A percentile compares a stretch with the other conserved stretches of the same genome.
Conservation (phyloP, 2,888 invertebrate genomes). For the Lepidocyrtoides sp. region DNA sequence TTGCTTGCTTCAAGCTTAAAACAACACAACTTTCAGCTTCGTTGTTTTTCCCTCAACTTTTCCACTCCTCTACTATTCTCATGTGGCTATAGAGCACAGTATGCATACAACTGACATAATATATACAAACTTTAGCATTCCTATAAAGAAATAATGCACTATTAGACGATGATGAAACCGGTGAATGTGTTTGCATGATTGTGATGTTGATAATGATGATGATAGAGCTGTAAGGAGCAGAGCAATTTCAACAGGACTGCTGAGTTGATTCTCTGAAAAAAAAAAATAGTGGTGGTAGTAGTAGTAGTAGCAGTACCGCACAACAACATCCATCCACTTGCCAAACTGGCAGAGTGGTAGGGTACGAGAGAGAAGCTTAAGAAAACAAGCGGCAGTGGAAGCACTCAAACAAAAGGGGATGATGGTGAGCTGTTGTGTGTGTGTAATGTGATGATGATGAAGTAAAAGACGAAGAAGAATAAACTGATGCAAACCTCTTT, state of each 20-base stretch:
- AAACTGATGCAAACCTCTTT: slow-evolving; percentile 49
- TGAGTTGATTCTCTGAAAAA: slow-evolving; percentile 20
- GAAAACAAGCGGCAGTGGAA: slow-evolving; percentile 60
- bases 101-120: too few relatives aligned
- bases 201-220: slow-evolving; percentile 54
- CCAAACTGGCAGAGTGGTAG: too few relatives aligned
- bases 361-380: slow-evolving; percentile 58
- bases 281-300: neutral
- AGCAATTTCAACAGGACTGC: slow-evolving; percentile 47
- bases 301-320: neutral
- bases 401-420: slow-evolving; percentile 65
- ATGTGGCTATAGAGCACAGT: neutral
- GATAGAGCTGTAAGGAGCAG: slow-evolving; percentile 31
- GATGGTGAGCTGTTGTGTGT: slow-evolving; percentile 30
- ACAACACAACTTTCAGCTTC: slow-evolving; percentile 57
- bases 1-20: slow-evolving; percentile 66
- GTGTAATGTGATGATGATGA: slow-evolving; percentile 44
- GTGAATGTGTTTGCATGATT: slow-evolving; percentile 36
- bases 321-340: slow-evolving; percentile 58
- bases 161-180: slow-evolving; percentile 20
- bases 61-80: neutral
- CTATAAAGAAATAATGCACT: too few relatives aligned
- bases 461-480: slow-evolving; percentile 24
- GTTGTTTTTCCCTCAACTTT: neutral
- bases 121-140: too few relatives aligned